Percentiles rank a stretch among this genome's conserved stretches.
These are phyloP conservation scores for Pelusios castaneus DNA, from an alignment of 2,113 vertebrate genomes.

Conservation along the genomic window DNA sequence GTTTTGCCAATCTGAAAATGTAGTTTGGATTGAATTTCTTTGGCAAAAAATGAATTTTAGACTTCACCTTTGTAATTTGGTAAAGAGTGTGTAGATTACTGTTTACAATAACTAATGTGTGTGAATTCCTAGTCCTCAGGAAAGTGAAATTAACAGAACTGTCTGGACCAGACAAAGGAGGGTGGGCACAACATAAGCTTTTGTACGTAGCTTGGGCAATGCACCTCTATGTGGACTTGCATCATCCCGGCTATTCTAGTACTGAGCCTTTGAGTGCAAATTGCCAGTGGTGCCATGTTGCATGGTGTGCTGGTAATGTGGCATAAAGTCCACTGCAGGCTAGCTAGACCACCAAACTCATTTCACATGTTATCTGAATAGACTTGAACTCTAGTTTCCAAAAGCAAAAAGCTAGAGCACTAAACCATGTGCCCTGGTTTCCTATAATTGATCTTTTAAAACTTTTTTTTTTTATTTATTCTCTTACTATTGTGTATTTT, in stretches of 20 bases:
- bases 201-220: conserved; percentile 66
- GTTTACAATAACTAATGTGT: background rate
- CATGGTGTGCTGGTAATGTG: conserved; percentile 49
- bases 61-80: background rate
- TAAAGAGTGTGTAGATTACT: background rate
- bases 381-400: conserved; percentile 76
- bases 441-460: conserved; percentile 80
- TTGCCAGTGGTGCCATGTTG: conserved; percentile 2
- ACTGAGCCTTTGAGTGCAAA: conserved; percentile 61
- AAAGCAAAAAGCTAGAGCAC: conserved; percentile 78
- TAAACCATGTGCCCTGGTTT: conserved; percentile 79
- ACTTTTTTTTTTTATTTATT: conserved; percentile 76
- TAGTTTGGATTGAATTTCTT: background rate
- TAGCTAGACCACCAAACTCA: conserved; percentile 60
- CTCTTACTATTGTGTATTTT: conserved; percentile 86
- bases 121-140: background rate
- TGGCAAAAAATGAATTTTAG: background rate
- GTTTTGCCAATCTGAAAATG: background rate
- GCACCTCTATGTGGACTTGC: conserved; percentile 75
- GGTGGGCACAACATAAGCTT: conserved; percentile 25
- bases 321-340: conserved; percentile 32
- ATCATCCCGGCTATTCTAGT: conserved; percentile 77
- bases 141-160: background rate
- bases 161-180: conserved; percentile 24
- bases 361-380: conserved; percentile 58